phyloP scores from a whole-genome alignment of 2,888 invertebrate genomes.

The Dasysyrphus tricinctus region DNA sequence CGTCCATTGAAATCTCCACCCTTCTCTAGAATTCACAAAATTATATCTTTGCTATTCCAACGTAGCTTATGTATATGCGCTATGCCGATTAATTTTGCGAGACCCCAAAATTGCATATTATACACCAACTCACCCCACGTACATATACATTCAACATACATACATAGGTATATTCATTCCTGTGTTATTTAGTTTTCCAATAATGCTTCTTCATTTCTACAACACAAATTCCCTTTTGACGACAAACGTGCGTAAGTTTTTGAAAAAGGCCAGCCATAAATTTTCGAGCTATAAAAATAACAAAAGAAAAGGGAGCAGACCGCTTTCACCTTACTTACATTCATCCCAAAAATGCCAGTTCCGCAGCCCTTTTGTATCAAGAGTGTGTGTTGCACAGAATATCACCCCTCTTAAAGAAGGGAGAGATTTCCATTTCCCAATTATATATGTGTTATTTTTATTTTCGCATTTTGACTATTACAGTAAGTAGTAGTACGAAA shows the following conservation, averaged over 20 bases:
- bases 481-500: neutral
- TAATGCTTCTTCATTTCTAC: conserved; percentile 22
- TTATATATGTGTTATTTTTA: conserved; percentile 15
- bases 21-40: conserved; percentile 1
- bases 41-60: neutral
- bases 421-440: conserved; percentile 10
- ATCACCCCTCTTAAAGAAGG: conserved; percentile 30
- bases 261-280: conserved; percentile 15
- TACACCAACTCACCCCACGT: neutral
- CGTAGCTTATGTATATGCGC: neutral
- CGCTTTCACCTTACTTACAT: conserved; percentile 23
- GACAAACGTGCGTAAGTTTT: conserved; percentile 13
- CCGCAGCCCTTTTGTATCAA: neutral
- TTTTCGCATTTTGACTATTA: conserved; percentile 1
- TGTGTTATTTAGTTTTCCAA: conserved; percentile 14
- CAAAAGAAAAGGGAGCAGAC: conserved; percentile 22
- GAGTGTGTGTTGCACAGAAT: conserved; percentile 14
- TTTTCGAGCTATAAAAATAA: conserved; percentile 11
- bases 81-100: conserved; percentile 27
- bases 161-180: neutral
- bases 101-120: conserved; percentile 34
- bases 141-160: neutral
- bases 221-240: conserved; percentile 4
- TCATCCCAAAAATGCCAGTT: neutral
- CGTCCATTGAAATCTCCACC: conserved; percentile 7